Evolutionary conservation across 2,888 invertebrate genomes (phyloP).

Genomic region (Aethes cnicana): DNA sequence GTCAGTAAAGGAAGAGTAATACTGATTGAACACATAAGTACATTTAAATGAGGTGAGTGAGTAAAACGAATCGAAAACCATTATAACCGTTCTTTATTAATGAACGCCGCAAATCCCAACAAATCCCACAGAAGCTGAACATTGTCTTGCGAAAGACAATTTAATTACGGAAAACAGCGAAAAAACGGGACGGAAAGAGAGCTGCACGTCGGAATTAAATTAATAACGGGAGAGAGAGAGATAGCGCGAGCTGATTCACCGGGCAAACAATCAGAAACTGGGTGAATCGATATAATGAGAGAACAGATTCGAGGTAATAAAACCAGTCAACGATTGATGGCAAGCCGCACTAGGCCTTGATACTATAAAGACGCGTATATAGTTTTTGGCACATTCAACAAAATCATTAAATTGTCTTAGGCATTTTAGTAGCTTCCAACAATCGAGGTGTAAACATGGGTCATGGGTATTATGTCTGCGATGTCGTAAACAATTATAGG

Average conservation of each 20-base stretch:
- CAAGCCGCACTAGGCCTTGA: slow-evolving; percentile 8
- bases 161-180: slow-evolving; percentile 10
- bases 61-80: too few species aligned
- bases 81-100: too few species aligned
- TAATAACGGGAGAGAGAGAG: slow-evolving; percentile 3
- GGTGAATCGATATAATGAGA: slow-evolving; percentile 27
- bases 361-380: slow-evolving; percentile 16
- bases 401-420: background rate
- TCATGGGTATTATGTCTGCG: too few species aligned
- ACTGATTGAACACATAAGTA: too few species aligned
- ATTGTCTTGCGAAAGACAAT: slow-evolving; percentile 1
- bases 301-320: slow-evolving; percentile 16
- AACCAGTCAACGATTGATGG: slow-evolving; percentile 15
- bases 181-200: slow-evolving; percentile 5
- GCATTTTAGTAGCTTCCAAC: too few species aligned
- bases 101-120: too few species aligned
- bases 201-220: background rate
- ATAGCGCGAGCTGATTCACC: slow-evolving; percentile 10
- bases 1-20: too few species aligned
- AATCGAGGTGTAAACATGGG: too few species aligned
- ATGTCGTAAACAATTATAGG: too few species aligned
- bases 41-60: too few species aligned
- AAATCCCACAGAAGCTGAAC: too few species aligned
- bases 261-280: slow-evolving; percentile 20
- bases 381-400: slow-evolving; percentile 3